Evolutionary conservation across 2,113 vertebrate species (phyloP).

Genomic region (Hippocampus abdominalis): DNA sequence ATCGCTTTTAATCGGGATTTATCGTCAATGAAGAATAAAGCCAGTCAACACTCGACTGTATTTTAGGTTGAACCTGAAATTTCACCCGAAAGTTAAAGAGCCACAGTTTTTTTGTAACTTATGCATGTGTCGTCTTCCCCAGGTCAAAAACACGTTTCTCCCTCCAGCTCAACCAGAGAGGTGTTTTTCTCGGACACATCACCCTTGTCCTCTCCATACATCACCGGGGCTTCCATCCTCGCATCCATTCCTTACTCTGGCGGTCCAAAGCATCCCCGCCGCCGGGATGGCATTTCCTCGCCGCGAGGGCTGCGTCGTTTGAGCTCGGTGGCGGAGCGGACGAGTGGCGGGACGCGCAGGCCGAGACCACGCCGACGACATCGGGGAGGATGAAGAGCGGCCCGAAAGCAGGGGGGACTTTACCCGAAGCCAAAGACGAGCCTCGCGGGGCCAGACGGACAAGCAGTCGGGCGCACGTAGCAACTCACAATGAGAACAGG

Average conservation of each 20-base stretch:
- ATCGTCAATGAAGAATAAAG: not conserved
- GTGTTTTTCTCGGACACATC: constrained; percentile 59
- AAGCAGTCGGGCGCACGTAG: constrained; percentile 41
- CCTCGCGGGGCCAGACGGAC: constrained; percentile 50
- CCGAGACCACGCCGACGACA: constrained; percentile 46
- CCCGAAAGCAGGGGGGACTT: constrained; percentile 64
- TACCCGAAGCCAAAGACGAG: constrained; percentile 63
- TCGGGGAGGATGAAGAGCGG: constrained; percentile 57
- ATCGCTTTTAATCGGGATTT: no score
- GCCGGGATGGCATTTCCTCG: constrained; percentile 41
- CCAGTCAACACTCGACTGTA: not conserved
- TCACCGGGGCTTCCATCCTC: constrained; percentile 67
- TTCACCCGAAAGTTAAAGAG: not conserved
- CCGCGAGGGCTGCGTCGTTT: constrained; percentile 47
- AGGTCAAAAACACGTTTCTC: constrained; percentile 63
- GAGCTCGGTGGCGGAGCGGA: constrained; percentile 47
- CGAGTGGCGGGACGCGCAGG: constrained; percentile 42
- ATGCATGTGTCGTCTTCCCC: constrained; percentile 10
- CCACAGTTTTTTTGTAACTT: not conserved
- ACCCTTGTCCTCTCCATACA: constrained; percentile 53
- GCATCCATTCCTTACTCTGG: constrained; percentile 43
- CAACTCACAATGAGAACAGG: constrained; percentile 36
- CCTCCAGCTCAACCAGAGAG: constrained; percentile 49
- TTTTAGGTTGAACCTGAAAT: not conserved
- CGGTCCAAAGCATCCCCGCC: constrained; percentile 67